phyloP scores from a whole-genome alignment of 2,888 invertebrate genomes.

The Noctua janthina region DNA sequence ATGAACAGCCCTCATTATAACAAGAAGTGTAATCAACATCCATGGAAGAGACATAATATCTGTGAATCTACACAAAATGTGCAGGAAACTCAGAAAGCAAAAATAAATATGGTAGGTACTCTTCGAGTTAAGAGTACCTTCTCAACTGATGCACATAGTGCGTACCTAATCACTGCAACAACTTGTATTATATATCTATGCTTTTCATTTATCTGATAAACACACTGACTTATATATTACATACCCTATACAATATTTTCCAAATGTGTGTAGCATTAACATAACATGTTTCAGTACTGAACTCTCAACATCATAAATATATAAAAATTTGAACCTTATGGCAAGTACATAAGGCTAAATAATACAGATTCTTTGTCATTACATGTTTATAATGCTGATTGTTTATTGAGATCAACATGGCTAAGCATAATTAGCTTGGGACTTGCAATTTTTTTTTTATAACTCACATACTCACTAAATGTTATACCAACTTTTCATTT shows the following conservation, averaged over 20 bases:
- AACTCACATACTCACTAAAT: background rate
- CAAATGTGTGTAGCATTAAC: constrained; percentile 26
- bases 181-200: background rate
- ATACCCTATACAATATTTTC: constrained; percentile 19
- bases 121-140: background rate
- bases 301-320: constrained; percentile 61
- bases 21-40: constrained; percentile 5
- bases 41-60: constrained; percentile 19
- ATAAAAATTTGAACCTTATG: constrained; percentile 23
- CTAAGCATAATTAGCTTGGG: constrained; percentile 26
- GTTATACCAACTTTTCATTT: constrained; percentile 23
- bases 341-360: constrained; percentile 17
- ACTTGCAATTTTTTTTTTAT: constrained; percentile 13
- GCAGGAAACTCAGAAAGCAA: background rate
- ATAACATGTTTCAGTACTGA: constrained; percentile 42
- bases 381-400: constrained; percentile 62
- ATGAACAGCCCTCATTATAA: background rate
- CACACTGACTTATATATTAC: constrained; percentile 37
- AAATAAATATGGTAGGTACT: background rate
- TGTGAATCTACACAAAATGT: constrained; percentile 21
- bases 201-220: constrained; percentile 40
- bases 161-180: constrained; percentile 31
- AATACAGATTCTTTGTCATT: constrained; percentile 16
- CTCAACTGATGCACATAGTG: constrained; percentile 46
- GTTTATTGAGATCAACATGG: constrained; percentile 62